phyloP scores from a whole-genome alignment of 2,113 vertebrate species.

The Dipodomys spectabilis region DNA sequence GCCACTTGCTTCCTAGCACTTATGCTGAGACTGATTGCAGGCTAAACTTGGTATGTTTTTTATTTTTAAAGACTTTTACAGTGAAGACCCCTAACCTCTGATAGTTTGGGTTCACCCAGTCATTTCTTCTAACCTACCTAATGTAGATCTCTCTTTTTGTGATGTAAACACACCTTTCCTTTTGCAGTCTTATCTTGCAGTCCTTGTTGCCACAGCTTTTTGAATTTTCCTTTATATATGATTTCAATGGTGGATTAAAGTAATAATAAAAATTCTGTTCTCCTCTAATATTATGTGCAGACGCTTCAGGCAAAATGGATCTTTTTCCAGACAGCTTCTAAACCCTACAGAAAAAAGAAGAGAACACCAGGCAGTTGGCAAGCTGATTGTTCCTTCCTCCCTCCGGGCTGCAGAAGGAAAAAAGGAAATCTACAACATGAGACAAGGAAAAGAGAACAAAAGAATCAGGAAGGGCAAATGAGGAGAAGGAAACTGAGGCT shows the following conservation, averaged over 20 bases:
- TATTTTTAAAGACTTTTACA: background rate
- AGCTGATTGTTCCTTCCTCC: accelerated
- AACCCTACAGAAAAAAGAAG: background rate
- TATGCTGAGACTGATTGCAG: constrained; percentile 1
- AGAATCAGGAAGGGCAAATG: background rate
- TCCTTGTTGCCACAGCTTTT: background rate
- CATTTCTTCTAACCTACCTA: background rate
- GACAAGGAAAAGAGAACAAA: background rate
- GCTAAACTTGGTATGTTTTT: background rate
- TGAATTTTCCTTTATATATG: constrained; percentile 24
- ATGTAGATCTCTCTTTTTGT: background rate
- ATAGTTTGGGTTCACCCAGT: background rate
- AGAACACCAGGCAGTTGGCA: background rate
- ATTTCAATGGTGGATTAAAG: constrained; percentile 53
- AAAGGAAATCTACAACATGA: background rate
- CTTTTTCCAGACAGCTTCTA: constrained; percentile 1
- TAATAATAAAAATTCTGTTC: constrained; percentile 49
- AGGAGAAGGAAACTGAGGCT: background rate
- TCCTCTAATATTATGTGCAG: background rate
- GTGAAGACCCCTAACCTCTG: background rate
- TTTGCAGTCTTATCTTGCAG: background rate
- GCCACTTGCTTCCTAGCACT: background rate
- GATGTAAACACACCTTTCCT: background rate
- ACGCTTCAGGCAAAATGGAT: constrained; percentile 12
- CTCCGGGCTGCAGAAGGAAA: background rate